A percentile compares a stretch with the other conserved stretches of the same genome.
These are phyloP conservation scores for Mormoops blainvillei DNA, from an alignment of 2,113 vertebrate genomes.

Conservation along the genomic window DNA sequence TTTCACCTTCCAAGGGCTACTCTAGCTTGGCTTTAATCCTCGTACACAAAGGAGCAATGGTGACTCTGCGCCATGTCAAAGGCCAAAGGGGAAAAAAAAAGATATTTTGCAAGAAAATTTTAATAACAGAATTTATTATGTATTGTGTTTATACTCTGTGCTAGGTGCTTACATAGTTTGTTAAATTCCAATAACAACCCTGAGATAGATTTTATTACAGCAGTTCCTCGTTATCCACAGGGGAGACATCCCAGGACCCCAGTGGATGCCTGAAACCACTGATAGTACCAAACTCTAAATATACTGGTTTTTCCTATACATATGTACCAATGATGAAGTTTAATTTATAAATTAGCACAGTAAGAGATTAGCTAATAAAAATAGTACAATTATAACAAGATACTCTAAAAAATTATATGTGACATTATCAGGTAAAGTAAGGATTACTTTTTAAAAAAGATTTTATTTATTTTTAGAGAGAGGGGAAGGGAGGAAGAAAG, in stretches of 20 bases:
- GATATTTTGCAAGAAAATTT: background rate
- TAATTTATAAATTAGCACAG: background rate
- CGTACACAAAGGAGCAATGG: background rate
- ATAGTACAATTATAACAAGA: background rate
- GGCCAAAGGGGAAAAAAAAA: background rate
- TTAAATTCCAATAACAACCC: background rate
- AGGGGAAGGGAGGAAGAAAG: too few species aligned
- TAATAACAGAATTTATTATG: background rate
- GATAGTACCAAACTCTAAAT: background rate
- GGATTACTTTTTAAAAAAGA: background rate
- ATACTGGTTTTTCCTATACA: too few species aligned
- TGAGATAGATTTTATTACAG: background rate
- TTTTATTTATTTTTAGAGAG: too few species aligned
- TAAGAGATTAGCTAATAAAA: background rate
- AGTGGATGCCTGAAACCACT: too few species aligned
- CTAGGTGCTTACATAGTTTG: background rate
- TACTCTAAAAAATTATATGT: background rate
- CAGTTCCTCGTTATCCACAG: background rate
- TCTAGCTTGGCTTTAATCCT: background rate
- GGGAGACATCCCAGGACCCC: background rate
- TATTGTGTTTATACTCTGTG: background rate
- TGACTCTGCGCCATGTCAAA: background rate
- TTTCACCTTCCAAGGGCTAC: background rate
- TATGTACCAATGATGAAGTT: background rate
- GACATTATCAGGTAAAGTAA: background rate